phyloP scores from a whole-genome alignment of 2,113 vertebrate species.

The Microcebus lehilahytsara region DNA sequence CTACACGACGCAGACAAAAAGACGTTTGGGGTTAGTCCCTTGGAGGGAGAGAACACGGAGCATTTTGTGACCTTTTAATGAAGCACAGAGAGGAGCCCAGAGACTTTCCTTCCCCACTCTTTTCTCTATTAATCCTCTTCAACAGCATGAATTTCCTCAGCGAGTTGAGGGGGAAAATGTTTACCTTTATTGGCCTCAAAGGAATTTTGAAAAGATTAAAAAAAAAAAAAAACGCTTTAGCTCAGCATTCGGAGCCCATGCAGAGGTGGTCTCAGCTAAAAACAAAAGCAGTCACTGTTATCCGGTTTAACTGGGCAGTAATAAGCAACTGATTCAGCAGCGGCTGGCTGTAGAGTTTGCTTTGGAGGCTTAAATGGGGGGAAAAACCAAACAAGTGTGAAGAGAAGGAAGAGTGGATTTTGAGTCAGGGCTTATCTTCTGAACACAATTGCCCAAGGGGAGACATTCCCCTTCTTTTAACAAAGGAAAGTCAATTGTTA shows the following conservation, averaged over 20 bases:
- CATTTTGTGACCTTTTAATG: not conserved
- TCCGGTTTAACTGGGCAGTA: fast-evolving
- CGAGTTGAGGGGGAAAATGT: not conserved
- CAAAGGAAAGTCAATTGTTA: not conserved
- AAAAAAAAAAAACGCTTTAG: no score
- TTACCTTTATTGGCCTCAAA: not conserved
- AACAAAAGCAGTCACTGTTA: fast-evolving
- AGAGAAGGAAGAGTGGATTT: not conserved
- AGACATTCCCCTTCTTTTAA: no score
- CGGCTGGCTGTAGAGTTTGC: fast-evolving
- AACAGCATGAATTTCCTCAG: not conserved
- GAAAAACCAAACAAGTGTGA: not conserved
- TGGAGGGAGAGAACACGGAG: not conserved
- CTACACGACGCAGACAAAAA: not conserved
- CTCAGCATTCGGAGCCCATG: not conserved
- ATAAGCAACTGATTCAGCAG: fast-evolving
- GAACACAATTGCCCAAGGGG: not conserved
- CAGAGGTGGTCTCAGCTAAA: fast-evolving
- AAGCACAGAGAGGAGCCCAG: not conserved
- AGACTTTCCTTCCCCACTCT: fast-evolving
- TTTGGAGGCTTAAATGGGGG: not conserved
- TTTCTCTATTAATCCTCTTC: not conserved
- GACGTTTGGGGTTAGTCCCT: not conserved
- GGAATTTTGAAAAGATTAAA: not conserved
- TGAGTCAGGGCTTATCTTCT: not conserved